Conservation (phyloP, 2,113 vertebrate species). For the Onychostruthus taczanowskii region DNA sequence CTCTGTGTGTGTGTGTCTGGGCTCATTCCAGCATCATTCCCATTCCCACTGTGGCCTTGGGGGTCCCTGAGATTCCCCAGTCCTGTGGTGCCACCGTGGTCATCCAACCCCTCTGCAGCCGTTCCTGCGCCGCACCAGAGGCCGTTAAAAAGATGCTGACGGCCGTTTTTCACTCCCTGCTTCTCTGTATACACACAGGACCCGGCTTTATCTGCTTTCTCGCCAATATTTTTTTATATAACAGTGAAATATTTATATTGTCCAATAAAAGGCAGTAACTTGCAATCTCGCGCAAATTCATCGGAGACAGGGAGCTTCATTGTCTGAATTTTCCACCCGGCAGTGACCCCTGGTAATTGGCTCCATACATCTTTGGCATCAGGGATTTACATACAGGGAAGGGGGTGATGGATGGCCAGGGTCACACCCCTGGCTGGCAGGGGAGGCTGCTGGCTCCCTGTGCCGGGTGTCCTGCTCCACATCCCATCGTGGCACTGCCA, state of each 20-base stretch:
- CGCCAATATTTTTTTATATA: conserved; percentile 53
- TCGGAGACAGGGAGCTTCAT: neutral
- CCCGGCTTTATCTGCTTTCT: conserved; percentile 35
- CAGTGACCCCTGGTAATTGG: conserved; percentile 68
- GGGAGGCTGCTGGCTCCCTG: neutral
- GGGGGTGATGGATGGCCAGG: conserved; percentile 48
- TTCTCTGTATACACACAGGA: conserved; percentile 43
- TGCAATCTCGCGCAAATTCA: conserved; percentile 19
- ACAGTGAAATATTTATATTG: conserved; percentile 62
- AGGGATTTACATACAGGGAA: conserved; percentile 55
- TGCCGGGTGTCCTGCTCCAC: neutral
- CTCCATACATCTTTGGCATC: conserved; percentile 68
- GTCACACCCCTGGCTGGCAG: neutral
- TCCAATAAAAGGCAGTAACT: conserved; percentile 59
- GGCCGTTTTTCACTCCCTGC: conserved; percentile 47
- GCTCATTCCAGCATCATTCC: neutral
- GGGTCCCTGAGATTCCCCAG: neutral
- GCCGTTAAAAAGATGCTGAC: conserved; percentile 44
- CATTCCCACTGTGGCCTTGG: rapidly evolving
- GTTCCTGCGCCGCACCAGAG: neutral
- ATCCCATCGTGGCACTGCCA: rapidly evolving
- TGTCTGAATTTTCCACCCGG: conserved; percentile 20
- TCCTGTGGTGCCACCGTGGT: neutral
- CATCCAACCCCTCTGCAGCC: neutral
- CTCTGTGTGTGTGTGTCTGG: rapidly evolving